phyloP scores from a whole-genome alignment of 1,140 invertebrate species.

The Bombus affinis region DNA sequence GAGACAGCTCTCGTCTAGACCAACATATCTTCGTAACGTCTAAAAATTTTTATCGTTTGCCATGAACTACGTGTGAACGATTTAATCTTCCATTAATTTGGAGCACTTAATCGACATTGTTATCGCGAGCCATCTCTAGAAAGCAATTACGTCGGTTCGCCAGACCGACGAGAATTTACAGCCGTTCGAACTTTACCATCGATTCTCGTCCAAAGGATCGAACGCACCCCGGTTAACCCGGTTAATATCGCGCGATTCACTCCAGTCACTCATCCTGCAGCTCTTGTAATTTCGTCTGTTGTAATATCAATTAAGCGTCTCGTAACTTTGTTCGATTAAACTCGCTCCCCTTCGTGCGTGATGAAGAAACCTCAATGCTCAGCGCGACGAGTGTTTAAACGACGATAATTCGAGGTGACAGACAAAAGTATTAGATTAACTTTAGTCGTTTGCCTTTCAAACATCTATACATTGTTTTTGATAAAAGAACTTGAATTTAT shows the following conservation, averaged over 20 bases:
- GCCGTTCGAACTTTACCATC: constrained; percentile 19
- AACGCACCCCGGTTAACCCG: neutral
- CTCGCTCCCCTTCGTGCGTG: neutral
- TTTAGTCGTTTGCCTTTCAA: no score
- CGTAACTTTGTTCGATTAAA: neutral
- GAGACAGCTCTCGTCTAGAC: no score
- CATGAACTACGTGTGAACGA: neutral
- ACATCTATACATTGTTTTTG: no score
- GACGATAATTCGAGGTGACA: neutral
- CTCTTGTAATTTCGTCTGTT: constrained; percentile 27
- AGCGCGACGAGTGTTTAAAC: neutral
- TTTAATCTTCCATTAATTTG: neutral
- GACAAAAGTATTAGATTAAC: neutral
- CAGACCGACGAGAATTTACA: constrained; percentile 5
- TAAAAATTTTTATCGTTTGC: neutral
- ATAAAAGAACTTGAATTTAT: no score
- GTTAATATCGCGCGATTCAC: neutral
- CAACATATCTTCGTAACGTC: neutral
- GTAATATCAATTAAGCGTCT: constrained; percentile 13
- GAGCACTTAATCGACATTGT: constrained; percentile 16
- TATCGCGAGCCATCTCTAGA: constrained; percentile 8
- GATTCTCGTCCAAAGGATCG: neutral
- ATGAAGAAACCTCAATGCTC: neutral
- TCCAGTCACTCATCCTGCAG: neutral
- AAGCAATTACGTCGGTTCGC: constrained; percentile 11